These are phyloP conservation scores for Acropternis orthonyx DNA, from an alignment of 2,797 vertebrate species.

Conservation along the genomic window DNA sequence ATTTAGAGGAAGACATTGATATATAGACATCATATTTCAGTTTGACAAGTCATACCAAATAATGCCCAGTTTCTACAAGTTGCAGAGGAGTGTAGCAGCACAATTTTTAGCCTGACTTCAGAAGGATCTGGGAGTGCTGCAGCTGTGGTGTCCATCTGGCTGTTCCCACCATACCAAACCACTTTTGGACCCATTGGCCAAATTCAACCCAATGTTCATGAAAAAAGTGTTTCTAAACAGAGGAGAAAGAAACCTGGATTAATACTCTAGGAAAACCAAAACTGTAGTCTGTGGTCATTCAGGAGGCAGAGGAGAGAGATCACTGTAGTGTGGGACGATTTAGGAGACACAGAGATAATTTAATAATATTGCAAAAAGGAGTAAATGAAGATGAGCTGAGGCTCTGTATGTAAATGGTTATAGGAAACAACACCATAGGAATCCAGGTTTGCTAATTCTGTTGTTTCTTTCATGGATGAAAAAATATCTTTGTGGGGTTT, in stretches of 20 bases:
- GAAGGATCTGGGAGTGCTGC: neutral
- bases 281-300: neutral
- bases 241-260: neutral
- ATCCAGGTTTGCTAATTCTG: neutral
- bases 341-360: neutral
- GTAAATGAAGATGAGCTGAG: neutral
- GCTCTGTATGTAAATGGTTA: neutral
- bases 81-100: neutral
- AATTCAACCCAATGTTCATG: neutral
- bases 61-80: neutral
- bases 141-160: neutral
- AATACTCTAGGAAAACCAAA: neutral
- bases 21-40: neutral
- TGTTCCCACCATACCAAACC: neutral
- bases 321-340: neutral
- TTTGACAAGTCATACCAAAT: constrained; percentile 7
- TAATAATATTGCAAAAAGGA: neutral
- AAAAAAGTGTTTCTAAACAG: neutral
- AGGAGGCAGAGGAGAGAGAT: neutral
- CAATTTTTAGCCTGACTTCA: neutral
- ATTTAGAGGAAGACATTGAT: neutral
- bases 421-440: neutral
- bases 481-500: neutral
- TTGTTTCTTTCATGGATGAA: neutral
- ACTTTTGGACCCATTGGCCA: neutral